These are phyloP conservation scores for Zoroaster sp. DNA, from an alignment of 53 echinoderm and acorn worm genomes.

Conservation along the genomic window DNA sequence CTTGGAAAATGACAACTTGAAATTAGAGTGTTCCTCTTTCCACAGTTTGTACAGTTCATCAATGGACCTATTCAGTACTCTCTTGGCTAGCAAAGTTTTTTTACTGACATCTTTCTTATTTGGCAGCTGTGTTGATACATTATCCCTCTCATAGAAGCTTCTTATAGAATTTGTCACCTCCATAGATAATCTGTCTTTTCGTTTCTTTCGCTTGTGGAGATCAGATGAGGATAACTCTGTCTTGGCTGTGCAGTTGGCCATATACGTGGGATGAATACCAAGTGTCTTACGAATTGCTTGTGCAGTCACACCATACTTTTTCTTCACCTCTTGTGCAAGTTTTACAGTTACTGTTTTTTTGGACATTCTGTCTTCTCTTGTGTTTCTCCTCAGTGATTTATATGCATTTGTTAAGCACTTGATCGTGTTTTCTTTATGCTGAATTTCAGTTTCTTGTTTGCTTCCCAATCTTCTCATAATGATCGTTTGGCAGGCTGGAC, in stretches of 20 bases:
- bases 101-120: conserved; percentile 16
- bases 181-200: too few species aligned
- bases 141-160: conserved; percentile 2
- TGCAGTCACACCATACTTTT: neutral
- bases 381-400: neutral
- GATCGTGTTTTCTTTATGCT: neutral
- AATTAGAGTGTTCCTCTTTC: neutral
- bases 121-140: neutral
- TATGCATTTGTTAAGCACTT: too few species aligned
- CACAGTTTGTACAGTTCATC: neutral
- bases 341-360: conserved; percentile 2
- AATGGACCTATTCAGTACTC: conserved; percentile 1
- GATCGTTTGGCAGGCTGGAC: neutral
- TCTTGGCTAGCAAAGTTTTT: neutral
- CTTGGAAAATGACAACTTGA: neutral
- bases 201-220: neutral
- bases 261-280: neutral
- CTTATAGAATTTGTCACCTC: too few species aligned
- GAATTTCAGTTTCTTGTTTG: neutral
- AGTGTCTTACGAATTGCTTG: neutral
- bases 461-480: neutral
- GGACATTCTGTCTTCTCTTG: neutral
- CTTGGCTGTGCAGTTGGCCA: neutral
- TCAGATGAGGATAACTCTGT: neutral
- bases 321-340: neutral